phyloP scores from a whole-genome alignment of 2,113 vertebrate species.

The Vombatus ursinus region DNA sequence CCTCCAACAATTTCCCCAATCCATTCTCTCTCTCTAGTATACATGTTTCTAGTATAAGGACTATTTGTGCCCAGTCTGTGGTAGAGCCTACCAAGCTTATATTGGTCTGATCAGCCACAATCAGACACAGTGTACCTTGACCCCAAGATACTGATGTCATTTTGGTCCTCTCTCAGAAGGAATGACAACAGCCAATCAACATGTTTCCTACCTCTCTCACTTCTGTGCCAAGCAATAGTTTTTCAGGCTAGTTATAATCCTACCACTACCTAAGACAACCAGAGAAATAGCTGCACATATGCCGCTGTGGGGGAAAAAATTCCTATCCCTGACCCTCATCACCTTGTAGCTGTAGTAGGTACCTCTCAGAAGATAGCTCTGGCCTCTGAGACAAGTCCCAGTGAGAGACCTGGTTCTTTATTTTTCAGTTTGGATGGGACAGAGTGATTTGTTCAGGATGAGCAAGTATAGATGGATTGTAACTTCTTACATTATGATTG shows the following conservation, averaged over 20 bases:
- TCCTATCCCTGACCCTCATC: background rate
- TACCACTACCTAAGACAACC: background rate
- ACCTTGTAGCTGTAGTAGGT: too few species aligned
- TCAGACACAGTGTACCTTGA: background rate
- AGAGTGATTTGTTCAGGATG: background rate
- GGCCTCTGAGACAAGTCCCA: background rate
- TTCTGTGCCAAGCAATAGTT: background rate
- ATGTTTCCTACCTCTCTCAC: background rate
- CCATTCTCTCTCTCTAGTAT: background rate
- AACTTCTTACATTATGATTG: background rate
- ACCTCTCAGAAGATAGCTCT: background rate
- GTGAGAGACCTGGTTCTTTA: background rate
- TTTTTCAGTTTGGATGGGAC: background rate
- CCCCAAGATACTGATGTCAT: background rate
- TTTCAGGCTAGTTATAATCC: background rate
- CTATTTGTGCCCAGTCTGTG: background rate
- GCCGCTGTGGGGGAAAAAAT: background rate
- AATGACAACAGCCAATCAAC: background rate
- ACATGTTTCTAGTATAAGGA: background rate
- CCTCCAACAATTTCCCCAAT: background rate
- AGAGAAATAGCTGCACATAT: background rate
- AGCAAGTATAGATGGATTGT: background rate
- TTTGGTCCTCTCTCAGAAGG: background rate
- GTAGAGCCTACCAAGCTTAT: background rate
- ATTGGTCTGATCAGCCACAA: background rate